Evolutionary conservation across 2,888 invertebrate genomes (phyloP), one percentile per base, ranked within the genome.

Genomic region (Alentia gelatinosa): DNA sequence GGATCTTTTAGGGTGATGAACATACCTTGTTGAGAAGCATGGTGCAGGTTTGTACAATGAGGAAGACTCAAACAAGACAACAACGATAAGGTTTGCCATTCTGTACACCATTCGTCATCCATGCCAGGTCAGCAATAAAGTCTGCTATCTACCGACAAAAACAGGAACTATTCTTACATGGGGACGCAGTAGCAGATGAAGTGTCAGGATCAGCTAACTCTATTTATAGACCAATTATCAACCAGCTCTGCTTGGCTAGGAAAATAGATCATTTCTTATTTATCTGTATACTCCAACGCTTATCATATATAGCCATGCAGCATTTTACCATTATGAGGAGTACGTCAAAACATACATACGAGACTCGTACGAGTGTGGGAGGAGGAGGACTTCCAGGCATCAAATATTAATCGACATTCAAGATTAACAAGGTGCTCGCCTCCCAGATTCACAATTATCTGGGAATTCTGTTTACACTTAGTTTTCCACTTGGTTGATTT

Each of bases 121-220:
- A n/a, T 15, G 37, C 79, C 79, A 37, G 35, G 12, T 1, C 35
- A 39, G 79, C 79, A 19, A 79, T 35, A 19, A 39, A 79, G 39
- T 79, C 79, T 79, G 39, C 79, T 19, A 39, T 0, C 79, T 79
- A 79, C 37, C 39, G 39, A 39, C 39, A 19, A 79, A 79, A 79
- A 79, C 37, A 37, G 79, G 79, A 79, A 79, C 39, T 39, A 79
- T 79, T 3, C 37, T 79, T 39, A n/a, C 37, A 79, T 0, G n/a
- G n/a, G 79, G 79, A 79, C 37, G 39, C 39, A 39, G 79, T 79
- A 79, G 79, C 79, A 79, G 79, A 79, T 79, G 39, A 79, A 35
- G 79, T 79, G 37, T 37, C 39, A n/a, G 35, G 0, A 5, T 79
- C 79, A 39, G n/a, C 79, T 79, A 79, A 79, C 12, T 12, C 79